phyloP scores from a whole-genome alignment of 2,888 invertebrate species.

The Rhimphoctona megacephalus region DNA sequence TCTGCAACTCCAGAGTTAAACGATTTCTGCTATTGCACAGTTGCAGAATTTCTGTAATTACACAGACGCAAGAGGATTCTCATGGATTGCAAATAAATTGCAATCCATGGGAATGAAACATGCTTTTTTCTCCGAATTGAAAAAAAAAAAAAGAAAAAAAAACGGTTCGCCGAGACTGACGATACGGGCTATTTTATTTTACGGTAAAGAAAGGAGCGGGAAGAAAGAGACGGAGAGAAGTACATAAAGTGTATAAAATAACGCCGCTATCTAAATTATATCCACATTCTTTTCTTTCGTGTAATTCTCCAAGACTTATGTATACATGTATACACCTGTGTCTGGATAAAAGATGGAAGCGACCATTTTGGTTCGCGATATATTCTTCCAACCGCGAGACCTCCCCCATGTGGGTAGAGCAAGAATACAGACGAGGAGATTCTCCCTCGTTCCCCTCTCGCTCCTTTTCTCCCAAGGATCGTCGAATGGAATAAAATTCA shows the following conservation, averaged over 20 bases:
- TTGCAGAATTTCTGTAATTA: background rate
- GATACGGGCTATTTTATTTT: conserved; percentile 22
- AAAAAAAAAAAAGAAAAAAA: background rate
- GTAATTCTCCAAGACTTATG: conserved; percentile 12
- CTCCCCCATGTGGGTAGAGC: conserved; percentile 36
- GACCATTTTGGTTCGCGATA: conserved; percentile 67
- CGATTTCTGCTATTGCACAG: background rate
- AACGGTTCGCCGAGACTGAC: background rate
- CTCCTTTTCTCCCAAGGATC: conserved; percentile 41
- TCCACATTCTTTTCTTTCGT: conserved; percentile 54
- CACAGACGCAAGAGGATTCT: background rate
- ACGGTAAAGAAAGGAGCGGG: background rate
- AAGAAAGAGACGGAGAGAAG: conserved; percentile 19
- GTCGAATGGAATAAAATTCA: conserved; percentile 81
- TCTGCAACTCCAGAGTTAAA: background rate
- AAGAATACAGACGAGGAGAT: conserved; percentile 71
- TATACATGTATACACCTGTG: conserved; percentile 51
- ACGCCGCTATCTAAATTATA: conserved; percentile 80
- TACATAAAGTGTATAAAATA: conserved; percentile 77
- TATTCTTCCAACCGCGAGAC: conserved; percentile 44
- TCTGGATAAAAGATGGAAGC: conserved; percentile 22
- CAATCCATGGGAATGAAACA: background rate
- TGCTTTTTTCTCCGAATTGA: background rate
- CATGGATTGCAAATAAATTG: too few species aligned
- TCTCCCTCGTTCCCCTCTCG: background rate